Percentiles rank a stretch among this genome's conserved stretches.
These are phyloP conservation scores for Halictus rubicundus DNA, from an alignment of 1,140 invertebrate genomes.

Conservation along the genomic window DNA sequence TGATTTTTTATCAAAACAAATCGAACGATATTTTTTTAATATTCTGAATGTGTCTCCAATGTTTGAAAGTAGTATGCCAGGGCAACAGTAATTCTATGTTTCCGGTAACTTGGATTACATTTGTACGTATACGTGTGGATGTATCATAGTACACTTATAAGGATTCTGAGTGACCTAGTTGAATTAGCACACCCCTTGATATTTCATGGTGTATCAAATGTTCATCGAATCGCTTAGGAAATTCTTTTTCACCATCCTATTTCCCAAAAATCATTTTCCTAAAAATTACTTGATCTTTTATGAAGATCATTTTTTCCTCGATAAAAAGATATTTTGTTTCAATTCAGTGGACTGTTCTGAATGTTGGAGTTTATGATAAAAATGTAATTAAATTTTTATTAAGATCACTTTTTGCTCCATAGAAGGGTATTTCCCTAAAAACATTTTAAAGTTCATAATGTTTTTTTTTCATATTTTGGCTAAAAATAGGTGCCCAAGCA, in stretches of 20 bases:
- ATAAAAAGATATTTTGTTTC: neutral
- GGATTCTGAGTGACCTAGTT: slow-evolving; percentile 64
- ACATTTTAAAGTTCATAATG: too few relatives aligned
- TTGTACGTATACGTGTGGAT: neutral
- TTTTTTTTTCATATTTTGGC: too few relatives aligned
- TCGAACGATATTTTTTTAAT: neutral
- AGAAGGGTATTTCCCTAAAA: too few relatives aligned
- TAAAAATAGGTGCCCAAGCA: slow-evolving; percentile 90
- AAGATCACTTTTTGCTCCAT: too few relatives aligned
- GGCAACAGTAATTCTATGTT: slow-evolving; percentile 14
- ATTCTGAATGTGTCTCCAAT: neutral
- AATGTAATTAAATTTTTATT: too few relatives aligned
- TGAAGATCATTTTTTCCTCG: neutral
- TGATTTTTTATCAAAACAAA: neutral
- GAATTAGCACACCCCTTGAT: slow-evolving; percentile 22
- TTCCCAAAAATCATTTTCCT: neutral
- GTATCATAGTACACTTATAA: slow-evolving; percentile 41
- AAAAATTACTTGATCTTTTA: slow-evolving; percentile 5
- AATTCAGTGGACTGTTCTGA: too few relatives aligned
- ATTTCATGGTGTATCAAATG: slow-evolving; percentile 32
- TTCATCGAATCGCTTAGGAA: slow-evolving; percentile 12
- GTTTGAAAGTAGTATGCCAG: neutral
- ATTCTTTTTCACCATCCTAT: neutral
- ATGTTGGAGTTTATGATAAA: too few relatives aligned
- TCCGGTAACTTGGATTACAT: slow-evolving; percentile 7